Base-by-base conservation (phyloP, 2,888 invertebrate genomes). In the Euzetes globulus region DNA sequence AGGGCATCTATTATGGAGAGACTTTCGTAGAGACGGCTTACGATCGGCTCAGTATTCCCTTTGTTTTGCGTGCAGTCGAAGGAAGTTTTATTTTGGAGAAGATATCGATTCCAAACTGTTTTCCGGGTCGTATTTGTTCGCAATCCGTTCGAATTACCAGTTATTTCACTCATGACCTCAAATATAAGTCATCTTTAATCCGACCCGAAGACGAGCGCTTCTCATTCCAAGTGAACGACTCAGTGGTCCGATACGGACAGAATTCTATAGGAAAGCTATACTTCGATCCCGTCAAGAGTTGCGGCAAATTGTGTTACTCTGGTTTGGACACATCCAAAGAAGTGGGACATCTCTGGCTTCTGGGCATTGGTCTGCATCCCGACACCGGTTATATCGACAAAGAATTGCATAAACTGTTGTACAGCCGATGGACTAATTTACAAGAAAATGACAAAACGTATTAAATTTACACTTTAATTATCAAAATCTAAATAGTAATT, bases 231-330 rank as follows among this genome's bases (percentile, higher is more conserved):
- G 27, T 71, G 29, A 63, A 41, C 17, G 68, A 55, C 25, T 68
- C 37, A 33, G 50, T 70, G 2, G 63, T 75, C 25, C 73, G 65
- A 45, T 63, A 55, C 41, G 75, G 73, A 52, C 68, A 75, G 7
- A 72, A 75, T 41, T 68, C 22, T 17, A 82, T 89, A 76, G 88
- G 88, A 22, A 85, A 85, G 77, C 83, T 88, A 73, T 84, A 83
- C 79, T 91, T 91, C 84, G 88, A 90, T 83, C 88, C 92, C 17
- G 87, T 88, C 80, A 83, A 85, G 68, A 86, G 87, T 75, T 95
- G 94, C 83, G 85, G 83, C 78, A 87, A 88, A 65, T 85, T 87
- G 80, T 92, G 92, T 84, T 93, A 92, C 84, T 86, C 90, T 58
- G 91, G 92, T 13, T 86, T 92, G 76, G 86, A 88, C 72, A 82